A percentile compares a stretch with the other conserved stretches of the same genome.
Evolutionary conservation across 1,140 invertebrate species (phyloP).

Genomic region (Leptoteleia sp.): DNA sequence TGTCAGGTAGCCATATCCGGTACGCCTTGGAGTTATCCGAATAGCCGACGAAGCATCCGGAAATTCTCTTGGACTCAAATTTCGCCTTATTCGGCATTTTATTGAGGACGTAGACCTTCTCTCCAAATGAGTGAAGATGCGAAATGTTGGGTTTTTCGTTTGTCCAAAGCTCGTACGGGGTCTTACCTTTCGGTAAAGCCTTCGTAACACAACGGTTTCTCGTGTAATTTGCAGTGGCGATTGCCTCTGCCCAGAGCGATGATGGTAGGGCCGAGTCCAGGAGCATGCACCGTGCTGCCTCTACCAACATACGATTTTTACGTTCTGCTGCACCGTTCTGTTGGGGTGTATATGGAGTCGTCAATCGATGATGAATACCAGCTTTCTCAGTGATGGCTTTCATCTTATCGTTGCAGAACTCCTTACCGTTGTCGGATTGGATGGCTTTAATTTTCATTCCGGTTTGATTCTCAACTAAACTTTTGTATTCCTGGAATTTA

Average conservation of each 20-base stretch:
- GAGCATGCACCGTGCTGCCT: slow-evolving; percentile 23
- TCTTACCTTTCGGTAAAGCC: not conserved
- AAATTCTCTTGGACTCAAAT: not conserved
- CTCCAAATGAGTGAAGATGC: not conserved
- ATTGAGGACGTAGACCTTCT: not conserved
- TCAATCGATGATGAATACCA: slow-evolving; percentile 44
- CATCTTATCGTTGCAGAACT: slow-evolving; percentile 69
- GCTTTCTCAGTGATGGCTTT: slow-evolving; percentile 48
- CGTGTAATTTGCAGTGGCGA: slow-evolving; percentile 18
- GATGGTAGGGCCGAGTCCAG: slow-evolving; percentile 5
- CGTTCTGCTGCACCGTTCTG: slow-evolving; percentile 60
- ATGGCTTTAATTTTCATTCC: slow-evolving; percentile 64
- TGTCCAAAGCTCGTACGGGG: not conserved
- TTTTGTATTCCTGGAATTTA: slow-evolving; percentile 66
- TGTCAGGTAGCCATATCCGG: not conserved
- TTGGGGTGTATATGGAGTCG: slow-evolving; percentile 53
- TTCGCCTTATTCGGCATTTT: not conserved
- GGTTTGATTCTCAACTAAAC: slow-evolving; percentile 65
- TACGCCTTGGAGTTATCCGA: not conserved
- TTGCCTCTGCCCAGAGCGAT: slow-evolving; percentile 32
- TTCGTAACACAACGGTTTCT: slow-evolving; percentile 25
- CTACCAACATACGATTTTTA: slow-evolving; percentile 24
- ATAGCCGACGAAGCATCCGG: not conserved
- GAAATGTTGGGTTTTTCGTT: not conserved
- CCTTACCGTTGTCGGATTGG: slow-evolving; percentile 68